Conservation (phyloP, 2,888 invertebrate species). For the Sericinus montela region DNA sequence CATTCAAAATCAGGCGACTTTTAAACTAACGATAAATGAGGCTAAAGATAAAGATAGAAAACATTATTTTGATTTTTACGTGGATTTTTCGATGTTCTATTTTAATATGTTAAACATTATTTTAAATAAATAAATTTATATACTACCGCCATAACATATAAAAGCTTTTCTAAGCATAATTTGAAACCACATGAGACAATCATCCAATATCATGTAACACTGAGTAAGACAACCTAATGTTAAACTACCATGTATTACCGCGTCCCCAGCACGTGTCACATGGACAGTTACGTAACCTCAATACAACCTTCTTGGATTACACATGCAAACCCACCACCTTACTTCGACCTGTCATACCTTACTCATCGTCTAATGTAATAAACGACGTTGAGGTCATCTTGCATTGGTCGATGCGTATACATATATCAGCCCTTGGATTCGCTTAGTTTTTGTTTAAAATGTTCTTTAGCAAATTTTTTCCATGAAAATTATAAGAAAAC, state of each 20-base stretch:
- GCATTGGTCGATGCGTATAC: slow-evolving; percentile 3
- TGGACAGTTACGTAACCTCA: slow-evolving; percentile 25
- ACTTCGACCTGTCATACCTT: slow-evolving; percentile 8
- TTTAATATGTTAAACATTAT: too few species aligned
- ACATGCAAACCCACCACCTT: slow-evolving; percentile 13
- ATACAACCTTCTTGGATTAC: slow-evolving; percentile 23
- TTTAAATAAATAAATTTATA: too few species aligned
- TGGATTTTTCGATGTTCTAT: too few species aligned
- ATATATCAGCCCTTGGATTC: slow-evolving; percentile 20
- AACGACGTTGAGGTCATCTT: slow-evolving; percentile 6
- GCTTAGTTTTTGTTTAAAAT: not conserved
- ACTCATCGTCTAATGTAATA: not conserved
- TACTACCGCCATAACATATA: too few species aligned
- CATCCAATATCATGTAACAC: not conserved
- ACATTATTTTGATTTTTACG: too few species aligned
- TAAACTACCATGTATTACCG: slow-evolving; percentile 5
- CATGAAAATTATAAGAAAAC: too few species aligned
- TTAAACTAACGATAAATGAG: too few species aligned
- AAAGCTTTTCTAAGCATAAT: too few species aligned
- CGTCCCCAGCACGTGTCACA: slow-evolving; percentile 19
- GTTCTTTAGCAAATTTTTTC: too few species aligned
- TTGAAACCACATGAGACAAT: too few species aligned
- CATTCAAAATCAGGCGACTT: too few species aligned
- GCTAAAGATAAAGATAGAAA: too few species aligned
- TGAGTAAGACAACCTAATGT: slow-evolving; percentile 10